phyloP scores from a whole-genome alignment of 2,113 vertebrate species.

The Bucco capensis region DNA sequence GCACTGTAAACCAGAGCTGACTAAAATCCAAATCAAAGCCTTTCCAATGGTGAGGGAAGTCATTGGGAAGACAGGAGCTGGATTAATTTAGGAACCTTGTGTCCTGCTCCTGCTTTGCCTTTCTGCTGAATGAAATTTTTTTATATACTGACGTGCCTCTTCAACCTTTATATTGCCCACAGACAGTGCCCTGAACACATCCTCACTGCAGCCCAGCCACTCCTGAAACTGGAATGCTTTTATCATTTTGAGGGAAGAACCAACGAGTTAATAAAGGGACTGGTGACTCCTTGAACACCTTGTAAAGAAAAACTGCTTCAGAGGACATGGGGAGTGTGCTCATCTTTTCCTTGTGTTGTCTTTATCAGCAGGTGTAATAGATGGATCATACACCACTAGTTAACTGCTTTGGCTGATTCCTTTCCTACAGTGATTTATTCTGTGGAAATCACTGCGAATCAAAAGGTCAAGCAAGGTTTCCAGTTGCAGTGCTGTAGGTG shows the following conservation, averaged over 20 bases:
- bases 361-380: background rate
- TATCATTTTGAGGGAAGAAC: background rate
- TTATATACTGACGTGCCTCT: accelerated
- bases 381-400: background rate
- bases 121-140: background rate
- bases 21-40: slow-evolving; percentile 47
- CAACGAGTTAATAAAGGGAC: background rate
- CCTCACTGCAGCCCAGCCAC: background rate
- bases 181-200: background rate
- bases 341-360: background rate
- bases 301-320: background rate
- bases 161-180: accelerated
- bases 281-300: background rate
- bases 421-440: background rate
- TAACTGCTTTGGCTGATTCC: background rate
- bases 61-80: background rate
- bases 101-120: background rate
- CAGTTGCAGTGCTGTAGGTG: background rate
- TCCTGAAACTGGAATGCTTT: background rate
- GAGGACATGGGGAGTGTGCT: background rate
- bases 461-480: background rate
- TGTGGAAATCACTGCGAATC: background rate
- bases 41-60: slow-evolving; percentile 4
- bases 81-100: background rate
- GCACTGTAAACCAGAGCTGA: slow-evolving; percentile 49